Evolutionary conservation across 2,888 invertebrate genomes (phyloP).

Genomic region (Heliconius cydno): DNA sequence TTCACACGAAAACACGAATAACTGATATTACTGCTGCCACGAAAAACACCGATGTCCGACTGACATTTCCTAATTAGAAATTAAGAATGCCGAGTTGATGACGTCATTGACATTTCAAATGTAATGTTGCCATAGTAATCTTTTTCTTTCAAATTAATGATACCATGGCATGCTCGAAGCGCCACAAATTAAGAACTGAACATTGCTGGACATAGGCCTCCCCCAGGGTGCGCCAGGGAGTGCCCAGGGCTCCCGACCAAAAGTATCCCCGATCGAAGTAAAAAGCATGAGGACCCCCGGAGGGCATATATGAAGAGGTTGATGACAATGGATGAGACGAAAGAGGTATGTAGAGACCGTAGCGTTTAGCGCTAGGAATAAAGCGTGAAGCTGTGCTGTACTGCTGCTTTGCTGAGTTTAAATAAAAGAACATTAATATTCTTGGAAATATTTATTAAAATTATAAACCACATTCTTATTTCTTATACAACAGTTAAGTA

Average conservation of each 20-base stretch:
- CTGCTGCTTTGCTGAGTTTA: neutral
- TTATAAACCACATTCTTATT: neutral
- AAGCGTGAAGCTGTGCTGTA: no score
- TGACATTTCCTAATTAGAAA: conserved; percentile 1
- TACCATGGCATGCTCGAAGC: no score
- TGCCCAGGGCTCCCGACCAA: no score
- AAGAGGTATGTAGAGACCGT: no score
- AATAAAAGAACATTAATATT: conserved; percentile 5
- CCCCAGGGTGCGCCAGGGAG: no score
- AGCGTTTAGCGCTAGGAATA: no score
- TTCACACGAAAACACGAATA: conserved; percentile 8
- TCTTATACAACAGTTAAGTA: neutral
- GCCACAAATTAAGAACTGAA: no score
- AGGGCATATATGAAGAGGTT: no score
- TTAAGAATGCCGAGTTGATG: neutral
- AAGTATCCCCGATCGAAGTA: no score
- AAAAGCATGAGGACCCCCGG: no score
- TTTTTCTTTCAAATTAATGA: neutral
- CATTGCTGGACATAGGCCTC: no score
- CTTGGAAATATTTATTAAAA: neutral
- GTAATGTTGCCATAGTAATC: conserved; percentile 1
- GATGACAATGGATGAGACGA: no score
- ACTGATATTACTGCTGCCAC: neutral
- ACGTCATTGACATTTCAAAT: conserved; percentile 2
- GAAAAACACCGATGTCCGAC: neutral